Evolutionary conservation across 2,797 vertebrate genomes (phyloP).

Genomic region (Acrossocheilus fasciatus): DNA sequence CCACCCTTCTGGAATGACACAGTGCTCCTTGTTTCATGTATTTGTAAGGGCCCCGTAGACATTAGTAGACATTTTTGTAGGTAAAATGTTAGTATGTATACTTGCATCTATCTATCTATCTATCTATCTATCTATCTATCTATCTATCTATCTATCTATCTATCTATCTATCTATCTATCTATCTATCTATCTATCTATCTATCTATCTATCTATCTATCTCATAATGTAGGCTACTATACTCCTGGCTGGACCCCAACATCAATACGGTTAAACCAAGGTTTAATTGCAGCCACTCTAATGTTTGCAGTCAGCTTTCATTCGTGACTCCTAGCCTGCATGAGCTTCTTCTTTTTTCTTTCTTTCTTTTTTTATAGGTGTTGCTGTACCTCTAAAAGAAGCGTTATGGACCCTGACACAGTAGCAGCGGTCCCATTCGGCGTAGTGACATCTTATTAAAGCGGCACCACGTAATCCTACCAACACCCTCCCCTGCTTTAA

Average conservation of each 20-base stretch:
- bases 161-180: slow-evolving; percentile 49
- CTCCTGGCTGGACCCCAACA: neutral
- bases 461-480: slow-evolving; percentile 77
- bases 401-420: slow-evolving; percentile 57
- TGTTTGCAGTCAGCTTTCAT: neutral
- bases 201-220: neutral
- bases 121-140: slow-evolving; percentile 49
- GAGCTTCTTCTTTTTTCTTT: neutral
- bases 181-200: slow-evolving; percentile 23
- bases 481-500: slow-evolving; percentile 77
- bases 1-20: neutral
- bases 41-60: neutral
- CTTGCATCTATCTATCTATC: slow-evolving; percentile 6
- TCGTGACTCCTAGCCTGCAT: neutral
- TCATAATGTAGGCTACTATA: neutral
- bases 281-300: neutral
- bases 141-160: slow-evolving; percentile 22
- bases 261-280: neutral
- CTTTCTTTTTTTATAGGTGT: neutral
- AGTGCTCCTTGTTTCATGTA: neutral
- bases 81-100: neutral
- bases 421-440: slow-evolving; percentile 72
- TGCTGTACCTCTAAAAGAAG: slow-evolving; percentile 13
- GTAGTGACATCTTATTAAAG: slow-evolving; percentile 79
- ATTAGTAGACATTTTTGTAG: neutral